These are phyloP conservation scores for Hypotaenidia okinawae DNA, from an alignment of 2,797 vertebrate species.

Conservation along the genomic window DNA sequence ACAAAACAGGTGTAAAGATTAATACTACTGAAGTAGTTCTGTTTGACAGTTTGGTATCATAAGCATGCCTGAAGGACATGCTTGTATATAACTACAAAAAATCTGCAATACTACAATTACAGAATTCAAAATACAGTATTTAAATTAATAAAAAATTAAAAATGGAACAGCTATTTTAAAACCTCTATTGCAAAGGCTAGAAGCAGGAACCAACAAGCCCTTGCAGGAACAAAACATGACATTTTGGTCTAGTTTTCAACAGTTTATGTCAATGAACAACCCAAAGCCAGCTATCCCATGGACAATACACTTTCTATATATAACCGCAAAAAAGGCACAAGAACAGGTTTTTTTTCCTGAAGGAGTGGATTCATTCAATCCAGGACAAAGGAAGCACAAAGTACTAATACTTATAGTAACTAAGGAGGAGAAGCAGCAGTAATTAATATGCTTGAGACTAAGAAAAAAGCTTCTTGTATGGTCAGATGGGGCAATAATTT, in stretches of 20 bases:
- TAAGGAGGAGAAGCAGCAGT: background rate
- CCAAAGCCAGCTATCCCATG: background rate
- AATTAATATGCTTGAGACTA: background rate
- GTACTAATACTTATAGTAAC: background rate
- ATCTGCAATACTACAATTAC: background rate
- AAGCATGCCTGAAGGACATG: background rate
- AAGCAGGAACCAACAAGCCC: background rate
- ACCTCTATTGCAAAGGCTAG: background rate
- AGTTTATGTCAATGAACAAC: background rate
- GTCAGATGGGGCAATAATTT: background rate
- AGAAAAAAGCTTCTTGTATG: background rate
- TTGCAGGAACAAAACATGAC: background rate
- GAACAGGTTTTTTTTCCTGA: background rate
- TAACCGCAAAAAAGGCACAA: background rate
- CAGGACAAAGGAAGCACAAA: background rate
- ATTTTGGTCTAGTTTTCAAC: background rate
- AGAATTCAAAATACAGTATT: background rate
- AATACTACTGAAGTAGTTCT: background rate
- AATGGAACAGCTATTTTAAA: background rate
- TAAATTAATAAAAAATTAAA: background rate
- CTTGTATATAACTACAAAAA: background rate
- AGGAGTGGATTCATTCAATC: background rate
- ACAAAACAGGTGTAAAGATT: background rate
- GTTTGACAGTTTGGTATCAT: background rate
- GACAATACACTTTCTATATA: background rate